Evolutionary conservation across 2,888 invertebrate species (phyloP), one percentile per base, ranked within the genome.

Genomic region (Mythimna albipuncta): DNA sequence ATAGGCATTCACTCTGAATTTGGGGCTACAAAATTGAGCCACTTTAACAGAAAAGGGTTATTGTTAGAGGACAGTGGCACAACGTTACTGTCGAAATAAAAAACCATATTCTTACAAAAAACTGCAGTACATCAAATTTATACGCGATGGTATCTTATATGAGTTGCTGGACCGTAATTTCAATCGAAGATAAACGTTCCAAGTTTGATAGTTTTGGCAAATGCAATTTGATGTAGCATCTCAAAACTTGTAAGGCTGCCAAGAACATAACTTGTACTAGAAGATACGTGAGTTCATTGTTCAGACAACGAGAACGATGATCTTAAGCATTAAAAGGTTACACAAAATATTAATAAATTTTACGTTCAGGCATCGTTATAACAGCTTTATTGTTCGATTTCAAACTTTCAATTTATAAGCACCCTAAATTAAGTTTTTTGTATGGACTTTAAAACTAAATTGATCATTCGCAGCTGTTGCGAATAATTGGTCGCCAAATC

Each of bases 171-270:
- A 67, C 21, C 59, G 35, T 52, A 66, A 32, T 64, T 63, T 77
- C 64, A 69, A 68, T 69, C 68, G 32, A 67, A 81, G 58, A 80
- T 82, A 65, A 73, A 77, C 38, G 47, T 21, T 52, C 54, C 19
- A 54, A 72, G 41, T 65, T 69, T 21, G 32, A 50, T 75, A 58
- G 63, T 70, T 82, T 75, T 79, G 50, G 57, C 57, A 79, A 75
- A 72, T 64, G n/a, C 72, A 72, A 58, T 76, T 75, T 72, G 72
- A 72, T 65, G 50, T 61, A 65, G 72, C 50, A 63, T 75, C 26
- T 68, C 44, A 59, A 69, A 54, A 54, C 16, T 75, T 72, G 75
- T 70, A 58, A 35, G 4, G 44, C 35, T 81, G 79, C 79, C 81
- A 79, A 82, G 6, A 54, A 59, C 67, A 68, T 64, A 65, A 65